Conservation (phyloP, 2,888 invertebrate genomes). For the Limulus polyphemus region DNA sequence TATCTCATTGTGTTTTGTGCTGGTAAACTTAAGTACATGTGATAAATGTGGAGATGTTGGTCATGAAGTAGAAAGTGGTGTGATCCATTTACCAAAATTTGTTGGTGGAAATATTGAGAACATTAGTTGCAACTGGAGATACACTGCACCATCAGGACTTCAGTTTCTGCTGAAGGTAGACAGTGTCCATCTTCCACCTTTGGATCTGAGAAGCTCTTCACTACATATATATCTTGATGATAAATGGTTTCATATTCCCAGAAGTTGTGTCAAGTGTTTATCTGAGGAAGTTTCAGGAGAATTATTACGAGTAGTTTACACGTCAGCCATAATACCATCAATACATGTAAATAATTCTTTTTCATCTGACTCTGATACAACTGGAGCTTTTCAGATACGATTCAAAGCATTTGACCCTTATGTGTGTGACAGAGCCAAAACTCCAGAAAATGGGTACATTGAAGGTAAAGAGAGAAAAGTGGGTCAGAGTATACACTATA, state of each 20-base stretch:
- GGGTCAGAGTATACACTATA: conserved; percentile 12
- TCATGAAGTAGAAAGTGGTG: no score
- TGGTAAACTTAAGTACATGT: no score
- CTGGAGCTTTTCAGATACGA: conserved; percentile 18
- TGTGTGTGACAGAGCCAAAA: conserved; percentile 13
- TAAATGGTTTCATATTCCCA: conserved; percentile 1
- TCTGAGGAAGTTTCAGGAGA: conserved; percentile 16
- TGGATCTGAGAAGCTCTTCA: conserved; percentile 11
- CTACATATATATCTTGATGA: conserved; percentile 16
- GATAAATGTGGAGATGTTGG: no score
- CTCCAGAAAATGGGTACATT: conserved; percentile 12
- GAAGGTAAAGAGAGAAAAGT: conserved; percentile 12
- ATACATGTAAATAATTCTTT: no score
- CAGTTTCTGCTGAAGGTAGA: conserved; percentile 19
- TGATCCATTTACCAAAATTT: no score
- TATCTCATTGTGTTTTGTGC: no score
- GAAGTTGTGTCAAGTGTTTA: conserved; percentile 22
- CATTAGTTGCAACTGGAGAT: conserved; percentile 17
- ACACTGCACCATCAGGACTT: conserved; percentile 17
- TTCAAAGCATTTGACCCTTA: conserved; percentile 19
- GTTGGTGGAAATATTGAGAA: not conserved
- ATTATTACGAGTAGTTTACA: no score
- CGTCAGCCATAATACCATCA: no score
- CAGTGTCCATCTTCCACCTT: conserved; percentile 17
- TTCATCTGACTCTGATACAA: not conserved